Base-by-base conservation (phyloP, 2,113 vertebrate genomes). In the Neolamprologus caudopunctatus region DNA sequence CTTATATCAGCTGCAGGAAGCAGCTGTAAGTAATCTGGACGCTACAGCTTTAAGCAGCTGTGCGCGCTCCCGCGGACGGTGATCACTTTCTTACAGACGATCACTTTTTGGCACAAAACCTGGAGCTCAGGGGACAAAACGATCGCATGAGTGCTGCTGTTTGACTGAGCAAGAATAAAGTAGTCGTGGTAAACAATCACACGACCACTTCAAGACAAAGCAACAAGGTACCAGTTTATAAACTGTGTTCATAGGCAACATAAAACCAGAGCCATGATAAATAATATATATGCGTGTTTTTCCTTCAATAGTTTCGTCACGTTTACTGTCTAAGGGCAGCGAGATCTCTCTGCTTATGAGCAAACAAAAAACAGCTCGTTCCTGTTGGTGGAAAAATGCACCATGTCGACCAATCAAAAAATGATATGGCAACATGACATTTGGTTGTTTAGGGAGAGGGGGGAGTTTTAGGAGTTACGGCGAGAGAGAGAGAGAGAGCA, bases 381-480 rank as follows among this genome's bases (percentile, higher is more conserved):
- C 40, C 2, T 28, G 28, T 28, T 28, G 28, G 28, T 28, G 28
- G 40, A 6, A 42, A 6, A 42, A 42, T 42, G 40, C 40, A 42
- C 5, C 40, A 42, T 42, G 40, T 42, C 12, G 12, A 42, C 40
- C 40, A 42, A 42, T 42, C 5, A 42, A 42, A 42, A 42, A 42
- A 13, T 42, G 40, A 42, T 42, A 1, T 3, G 40, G 40, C 40
- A 42, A 42, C 11, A 42, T 42, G 40, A 42, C 11, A 13, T 42
- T 42, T 42, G 40, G 40, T 13, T 13, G 40, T 42, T 42, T 13
- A 42, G 40, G 11, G 3, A 42, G 11, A 13, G 40, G 40, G 12
- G 5, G 12, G 1, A 42, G 12, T 0, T 13, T 42, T 42, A 42
- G 40, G 40, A 42, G 40, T 42, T 0, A 42, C 40, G 0, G 40